Base-by-base conservation (phyloP, 2,888 invertebrate species). In the Myopa tessellatipennis region DNA sequence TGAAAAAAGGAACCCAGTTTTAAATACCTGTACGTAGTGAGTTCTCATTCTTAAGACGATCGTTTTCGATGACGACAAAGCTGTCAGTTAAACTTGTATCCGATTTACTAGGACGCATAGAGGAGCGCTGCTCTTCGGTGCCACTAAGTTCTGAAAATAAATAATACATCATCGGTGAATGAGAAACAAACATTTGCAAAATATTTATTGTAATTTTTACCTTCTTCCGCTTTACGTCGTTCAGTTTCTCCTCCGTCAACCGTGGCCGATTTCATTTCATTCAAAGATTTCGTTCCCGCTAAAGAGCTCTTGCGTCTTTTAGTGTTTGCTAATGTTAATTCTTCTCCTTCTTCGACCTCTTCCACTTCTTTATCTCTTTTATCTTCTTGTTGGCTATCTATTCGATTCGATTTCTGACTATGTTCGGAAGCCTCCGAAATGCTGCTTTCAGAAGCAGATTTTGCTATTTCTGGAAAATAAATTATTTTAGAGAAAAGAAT, bases 1-100 rank as follows among this genome's bases (percentile, higher is more conserved):
- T 65, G 45, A 38, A 60, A 12, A 18, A 18, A 12, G n/a, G n/a
- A 12, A 16, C 14, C 16, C 14, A 58, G 18, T 58, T 38, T 8
- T 40, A 50, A 76, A 61, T 79, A 88, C 89, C 89, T 84, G 87
- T 88, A 79, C 89, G 83, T 50, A 89, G 81, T 88, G 89, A 77
- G 85, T 88, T 78, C 82, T 88, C 82, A 82, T 84, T 84, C 12
- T 83, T 83, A 74, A 83, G 85, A 63, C 86, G 85, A 87, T 91
- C 84, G 88, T 90, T 86, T 87, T 92, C 84, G 16, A 97, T 92
- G 82, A 97, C 92, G 3, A 96, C 96, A 89, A 97, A 97, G 38
- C 96, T 96, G 87, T 97, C 96, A 0, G 95, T 95, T 26, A 97
- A 91, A 86, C 96, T 96, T 0, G 96, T 96, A 87, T 97, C 96